phyloP scores from a whole-genome alignment of 2,888 invertebrate genomes.

The Molanna angustata region DNA sequence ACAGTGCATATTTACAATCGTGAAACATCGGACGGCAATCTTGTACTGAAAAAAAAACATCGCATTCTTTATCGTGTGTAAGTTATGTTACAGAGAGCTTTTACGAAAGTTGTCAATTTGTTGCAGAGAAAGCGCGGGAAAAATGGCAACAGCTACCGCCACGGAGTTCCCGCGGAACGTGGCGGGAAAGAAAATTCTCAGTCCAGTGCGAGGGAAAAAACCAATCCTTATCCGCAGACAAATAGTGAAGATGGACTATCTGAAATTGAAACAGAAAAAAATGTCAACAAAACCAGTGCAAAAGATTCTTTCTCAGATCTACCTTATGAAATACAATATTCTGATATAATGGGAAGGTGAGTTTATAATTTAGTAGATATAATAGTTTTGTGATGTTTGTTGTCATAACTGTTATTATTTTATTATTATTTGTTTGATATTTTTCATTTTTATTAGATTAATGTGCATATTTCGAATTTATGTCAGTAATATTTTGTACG shows the following conservation, averaged over 20 bases:
- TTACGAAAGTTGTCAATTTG: conserved; percentile 21
- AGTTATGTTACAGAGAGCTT: conserved; percentile 21
- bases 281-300: conserved; percentile 64
- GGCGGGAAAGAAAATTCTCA: conserved; percentile 24
- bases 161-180: background rate
- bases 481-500: background rate
- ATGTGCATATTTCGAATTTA: background rate
- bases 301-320: conserved; percentile 42
- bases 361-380: conserved; percentile 12
- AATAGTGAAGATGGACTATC: too few species aligned
- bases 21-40: too few species aligned
- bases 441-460: background rate
- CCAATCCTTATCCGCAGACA: too few species aligned
- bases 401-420: background rate
- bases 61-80: background rate
- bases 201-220: background rate
- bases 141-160: conserved; percentile 11
- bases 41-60: too few species aligned
- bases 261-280: conserved; percentile 13
- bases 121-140: conserved; percentile 31
- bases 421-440: background rate
- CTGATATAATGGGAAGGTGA: conserved; percentile 61
- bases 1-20: too few species aligned
- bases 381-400: background rate
- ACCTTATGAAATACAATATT: conserved; percentile 58